phyloP scores from a whole-genome alignment of 2,797 vertebrate genomes.

The Macropodus opercularis region DNA sequence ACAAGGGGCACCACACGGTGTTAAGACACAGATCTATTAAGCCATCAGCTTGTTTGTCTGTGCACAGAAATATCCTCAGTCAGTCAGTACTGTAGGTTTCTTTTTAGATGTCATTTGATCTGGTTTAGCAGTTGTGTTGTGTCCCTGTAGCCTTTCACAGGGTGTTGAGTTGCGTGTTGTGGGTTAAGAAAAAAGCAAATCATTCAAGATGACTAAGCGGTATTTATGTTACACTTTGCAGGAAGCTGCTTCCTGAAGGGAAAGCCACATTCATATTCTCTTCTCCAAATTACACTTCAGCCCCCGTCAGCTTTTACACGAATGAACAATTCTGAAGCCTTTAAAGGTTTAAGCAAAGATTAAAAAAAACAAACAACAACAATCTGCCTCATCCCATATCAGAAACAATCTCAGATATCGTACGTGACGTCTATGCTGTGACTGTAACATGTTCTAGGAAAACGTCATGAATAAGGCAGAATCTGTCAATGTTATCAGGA shows the following conservation, averaged over 20 bases:
- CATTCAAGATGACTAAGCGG: slow-evolving; percentile 1
- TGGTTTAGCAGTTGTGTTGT: not conserved
- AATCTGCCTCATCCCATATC: not conserved
- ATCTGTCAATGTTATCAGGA: too few relatives aligned
- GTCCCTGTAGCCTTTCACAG: not conserved
- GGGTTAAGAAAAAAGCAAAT: not conserved
- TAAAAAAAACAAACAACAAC: too few relatives aligned
- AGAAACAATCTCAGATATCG: not conserved
- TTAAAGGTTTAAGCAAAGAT: slow-evolving; percentile 10
- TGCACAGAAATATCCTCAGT: not conserved
- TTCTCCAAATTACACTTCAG: slow-evolving; percentile 4
- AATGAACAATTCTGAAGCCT: not conserved
- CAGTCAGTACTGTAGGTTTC: too few relatives aligned
- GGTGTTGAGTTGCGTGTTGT: not conserved
- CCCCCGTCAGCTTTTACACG: not conserved
- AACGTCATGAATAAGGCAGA: not conserved
- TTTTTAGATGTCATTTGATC: slow-evolving; percentile 6
- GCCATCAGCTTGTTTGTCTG: not conserved
- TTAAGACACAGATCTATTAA: not conserved
- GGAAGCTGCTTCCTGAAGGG: not conserved
- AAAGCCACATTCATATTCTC: not conserved
- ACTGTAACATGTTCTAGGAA: not conserved
- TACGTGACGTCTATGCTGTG: too few relatives aligned
- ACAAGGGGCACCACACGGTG: too few relatives aligned
- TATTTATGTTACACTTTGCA: not conserved